Base-by-base conservation (phyloP, 2,888 invertebrate genomes). In the Amiota mariae region DNA sequence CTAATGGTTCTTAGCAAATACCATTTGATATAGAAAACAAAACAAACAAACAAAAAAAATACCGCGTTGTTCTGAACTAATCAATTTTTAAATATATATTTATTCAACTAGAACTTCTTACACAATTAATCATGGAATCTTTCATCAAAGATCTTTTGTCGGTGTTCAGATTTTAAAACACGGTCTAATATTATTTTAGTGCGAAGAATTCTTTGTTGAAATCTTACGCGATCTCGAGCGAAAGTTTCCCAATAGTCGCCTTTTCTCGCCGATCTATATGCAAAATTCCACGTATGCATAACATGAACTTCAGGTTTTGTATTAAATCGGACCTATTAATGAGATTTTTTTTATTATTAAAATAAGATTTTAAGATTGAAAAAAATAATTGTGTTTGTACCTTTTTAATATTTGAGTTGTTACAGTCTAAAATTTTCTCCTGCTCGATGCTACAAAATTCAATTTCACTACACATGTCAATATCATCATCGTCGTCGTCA, bases 181-280 rank as follows among this genome's bases (percentile, higher is more conserved):
- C 83, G 85, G 75, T 85, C 82, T 57, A 90, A 76, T 66, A 80
- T 78, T 49, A 76, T 76, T 2, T 84, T 81, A 10, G 86, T 76
- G n/a, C 83, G 77, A 47, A 85, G 80, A 61, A 89, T 86, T 57
- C 90, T 80, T 46, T 86, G 78, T 70, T 82, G 81, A 80, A 90
- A 89, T 76, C 89, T 82, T 61, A 79, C 82, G 18, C 88, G 85
- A 84, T 94, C 94, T 0, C 92, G 85, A 0, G 91, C 92, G 78
- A 89, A 89, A 75, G 91, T 87, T 85, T 93, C 92, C 94, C 93
- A 94, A 73, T 91, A 94, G 73, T 91, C 90, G 0, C 93, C 92
- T 47, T 91, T 90, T 9, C 93, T 88, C 11, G 93, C 93, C 67
- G 92, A 91, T 8, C 92, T 88, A 76, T 93, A 92, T 1, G 93